Base-by-base conservation (phyloP, 2,113 vertebrate genomes). In the Neoarius graeffei region DNA sequence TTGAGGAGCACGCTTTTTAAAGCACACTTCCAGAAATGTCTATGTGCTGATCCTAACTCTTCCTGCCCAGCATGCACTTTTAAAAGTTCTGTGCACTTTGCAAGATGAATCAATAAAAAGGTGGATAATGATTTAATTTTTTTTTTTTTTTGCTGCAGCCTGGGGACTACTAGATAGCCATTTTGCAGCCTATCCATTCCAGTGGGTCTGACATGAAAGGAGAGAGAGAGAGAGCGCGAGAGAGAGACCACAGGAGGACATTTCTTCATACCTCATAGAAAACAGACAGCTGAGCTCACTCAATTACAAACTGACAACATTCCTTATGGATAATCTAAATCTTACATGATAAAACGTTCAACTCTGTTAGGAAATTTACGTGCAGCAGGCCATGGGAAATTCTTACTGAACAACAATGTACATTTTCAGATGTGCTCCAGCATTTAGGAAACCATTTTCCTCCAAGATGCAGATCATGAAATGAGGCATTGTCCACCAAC, bases 41-140 rank as follows among this genome's bases (percentile, higher is more conserved):
- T 60, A 79, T 64, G 69, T 17, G 23, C 62, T 57, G 30, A 79
- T 77, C 30, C 71, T 23, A 64, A 81, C 69, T 15, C 76, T 86
- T 66, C 25, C 71, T 64, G 82, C 80, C 80, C 85, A 81, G 87
- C 59, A 82, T 90, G 77, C 71, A 88, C 52, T 83, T 87, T 88
- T 85, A 76, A n/a, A 81, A 60, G 54, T 48, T 56, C 86, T 20
- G 52, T 54, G 52, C 64, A 87, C 81, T 81, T 54, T 74, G 76
- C n/a, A 89, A 83, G 83, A 88, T 85, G 86, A 86, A 91, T 77
- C 81, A 62, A 91, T 89, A 87, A 86, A 88, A 84, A n/a, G n/a
- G 35, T 87, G 76, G 67, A 87, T 86, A 85, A 91, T 89, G 85
- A 90, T 90, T 91, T 89, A 85, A 76, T 66, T 76, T 83, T 84